Evolutionary conservation across 2,797 vertebrate genomes (phyloP), one percentile per base, ranked within the genome.

Genomic region (Crocidura indochinensis): DNA sequence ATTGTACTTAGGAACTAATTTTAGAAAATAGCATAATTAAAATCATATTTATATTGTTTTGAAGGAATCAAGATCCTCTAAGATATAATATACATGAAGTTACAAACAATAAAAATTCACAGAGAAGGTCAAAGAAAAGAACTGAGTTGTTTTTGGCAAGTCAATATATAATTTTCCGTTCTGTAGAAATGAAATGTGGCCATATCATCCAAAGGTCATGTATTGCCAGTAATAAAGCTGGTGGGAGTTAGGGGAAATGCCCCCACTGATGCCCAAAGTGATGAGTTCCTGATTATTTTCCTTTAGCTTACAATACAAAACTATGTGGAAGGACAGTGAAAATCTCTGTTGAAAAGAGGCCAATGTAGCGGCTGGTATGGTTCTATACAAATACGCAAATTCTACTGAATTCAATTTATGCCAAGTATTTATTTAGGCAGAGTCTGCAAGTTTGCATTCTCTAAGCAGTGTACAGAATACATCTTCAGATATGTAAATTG

Each of bases 131-230:
- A 73, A 75, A 72, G 64, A 24, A 26, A 68, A 62, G 64, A 92
- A 72, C 5, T 29, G 47, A 84, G 9, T 64, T 67, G 4, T 90
- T 86, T 53, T 38, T 81, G 69, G 68, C 62, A 91, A 90, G 9
- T 74, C 88, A 46, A 67, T 64, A 49, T 73, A 1, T 74, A 62
- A 64, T 83, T 94, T 87, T 56, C 10, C 14, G 77, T 87, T 83
- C 44, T 78, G 8, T 87, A 77, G 76, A 60, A 8, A 91, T 90
- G 84, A 94, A 93, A 78, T 81, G n/a, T 80, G 82, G 65, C 6
- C 65, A 53, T 67, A 67, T 49, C 38, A 38, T 88, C 81, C 38
- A 83, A 92, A 80, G 10, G 90, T 80, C 91, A 87, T 11, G 29
- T 89, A 56, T 46, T 88, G 87, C 73, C 69, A 69, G 76, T 47